Evolutionary conservation across 2,888 invertebrate genomes (phyloP), one percentile per base, ranked within the genome.

Genomic region (Notocelia uddmanniana): DNA sequence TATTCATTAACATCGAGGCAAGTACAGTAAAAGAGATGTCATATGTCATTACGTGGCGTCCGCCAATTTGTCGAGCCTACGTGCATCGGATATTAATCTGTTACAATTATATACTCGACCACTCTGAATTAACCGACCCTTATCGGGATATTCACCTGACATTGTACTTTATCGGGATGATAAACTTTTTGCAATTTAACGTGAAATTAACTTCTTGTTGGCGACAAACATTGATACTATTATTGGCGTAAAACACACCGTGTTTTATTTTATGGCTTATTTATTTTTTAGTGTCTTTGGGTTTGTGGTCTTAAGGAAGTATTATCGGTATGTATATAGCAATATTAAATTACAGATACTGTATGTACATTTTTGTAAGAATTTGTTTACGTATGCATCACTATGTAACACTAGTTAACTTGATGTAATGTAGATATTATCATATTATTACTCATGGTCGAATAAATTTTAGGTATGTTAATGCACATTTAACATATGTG

Each of bases 81-180:
- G 91, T 91, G 90, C 74, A 85, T 86, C 84, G 90, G 82, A 87
- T 92, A 90, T 89, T 91, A 91, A 92, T 89, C 84, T 85, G 82
- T 80, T 81, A 86, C 90, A 89, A 89, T 91, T 90, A 68, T 62
- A 72, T 72, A 89, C 86, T 80, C 81, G 81, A 77, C 81, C 79
- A 80, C 82, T 84, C 85, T 87, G 85, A 85, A 89, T 91, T 91
- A 89, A 89, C 88, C 85, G 78, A 79, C 79, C 90, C 88, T 87
- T 92, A 88, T 88, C 86, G 81, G 87, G 74, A 81, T 86, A 86
- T 85, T 85, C 85, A 81, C 82, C 84, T 79, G 78, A 74, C 75
- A 77, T 78, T 75, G 77, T 79, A 77, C 81, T 80, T 79, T 85
- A 85, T 84, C 83, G 81, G 81, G 80, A 83, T 64, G 26, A 60